A percentile compares a stretch with the other conserved stretches of the same genome.
These are phyloP conservation scores for Thunnus maccoyii DNA, from an alignment of 2,113 vertebrate genomes.

Conservation along the genomic window DNA sequence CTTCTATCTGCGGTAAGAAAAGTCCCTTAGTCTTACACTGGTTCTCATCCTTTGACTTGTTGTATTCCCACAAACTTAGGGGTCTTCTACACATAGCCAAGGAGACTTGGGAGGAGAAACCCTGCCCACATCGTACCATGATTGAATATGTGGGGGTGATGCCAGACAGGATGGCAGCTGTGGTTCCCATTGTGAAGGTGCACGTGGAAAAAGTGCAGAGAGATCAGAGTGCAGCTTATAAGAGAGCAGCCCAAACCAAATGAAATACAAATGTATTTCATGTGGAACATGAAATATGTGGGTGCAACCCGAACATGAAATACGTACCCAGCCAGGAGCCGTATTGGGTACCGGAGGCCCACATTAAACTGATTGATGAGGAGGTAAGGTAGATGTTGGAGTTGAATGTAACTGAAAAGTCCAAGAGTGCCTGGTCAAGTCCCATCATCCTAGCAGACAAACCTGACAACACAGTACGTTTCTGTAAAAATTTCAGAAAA, in stretches of 20 bases:
- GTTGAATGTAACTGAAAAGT: neutral
- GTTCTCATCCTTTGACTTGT: neutral
- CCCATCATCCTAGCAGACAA: neutral
- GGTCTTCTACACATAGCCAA: too few relatives aligned
- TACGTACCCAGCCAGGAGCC: neutral
- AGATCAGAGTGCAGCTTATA: too few relatives aligned
- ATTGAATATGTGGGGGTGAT: neutral
- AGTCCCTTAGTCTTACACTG: neutral
- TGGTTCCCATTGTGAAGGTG: neutral
- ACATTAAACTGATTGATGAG: neutral
- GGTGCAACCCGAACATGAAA: neutral
- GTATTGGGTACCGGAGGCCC: neutral
- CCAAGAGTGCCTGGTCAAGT: neutral
- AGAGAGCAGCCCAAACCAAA: too few relatives aligned
- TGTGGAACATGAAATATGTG: neutral
- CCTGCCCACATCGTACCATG: neutral
- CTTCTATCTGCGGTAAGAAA: neutral
- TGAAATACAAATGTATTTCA: too few relatives aligned
- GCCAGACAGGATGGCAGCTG: neutral
- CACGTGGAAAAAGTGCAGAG: neutral
- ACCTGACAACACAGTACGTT: neutral
- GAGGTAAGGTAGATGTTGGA: neutral
- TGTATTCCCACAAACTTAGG: neutral
- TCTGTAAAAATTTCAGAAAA: neutral
- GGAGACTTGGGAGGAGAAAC: neutral